Conservation (phyloP, 2,113 vertebrate species). For the Pelmatolapia mariae region DNA sequence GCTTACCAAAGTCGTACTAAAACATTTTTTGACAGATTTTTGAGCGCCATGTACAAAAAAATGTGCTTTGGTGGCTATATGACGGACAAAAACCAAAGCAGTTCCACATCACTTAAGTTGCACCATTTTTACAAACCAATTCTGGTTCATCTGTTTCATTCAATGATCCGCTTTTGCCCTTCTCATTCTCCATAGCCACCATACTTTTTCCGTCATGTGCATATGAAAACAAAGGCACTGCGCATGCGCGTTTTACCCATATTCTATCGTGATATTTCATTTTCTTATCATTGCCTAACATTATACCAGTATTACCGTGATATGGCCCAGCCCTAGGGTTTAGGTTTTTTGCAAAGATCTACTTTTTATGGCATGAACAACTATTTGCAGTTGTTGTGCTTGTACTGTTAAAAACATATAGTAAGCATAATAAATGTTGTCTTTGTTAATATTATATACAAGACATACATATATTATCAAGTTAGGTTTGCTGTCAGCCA, state of each 20-base stretch:
- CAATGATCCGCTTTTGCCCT: too few relatives aligned
- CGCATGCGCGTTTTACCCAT: fast-evolving
- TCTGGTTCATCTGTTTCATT: too few relatives aligned
- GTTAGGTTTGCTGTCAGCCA: background rate
- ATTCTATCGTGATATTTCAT: background rate
- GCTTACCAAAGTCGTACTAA: too few relatives aligned
- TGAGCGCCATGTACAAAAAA: too few relatives aligned
- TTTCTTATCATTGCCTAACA: background rate
- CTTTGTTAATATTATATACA: background rate
- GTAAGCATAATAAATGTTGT: background rate
- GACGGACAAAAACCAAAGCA: too few relatives aligned
- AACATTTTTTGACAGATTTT: too few relatives aligned
- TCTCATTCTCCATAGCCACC: too few relatives aligned
- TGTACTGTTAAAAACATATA: background rate
- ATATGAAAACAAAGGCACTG: background rate
- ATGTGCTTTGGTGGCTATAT: too few relatives aligned
- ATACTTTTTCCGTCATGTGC: background rate
- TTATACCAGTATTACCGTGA: background rate
- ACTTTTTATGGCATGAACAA: background rate
- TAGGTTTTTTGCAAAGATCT: background rate
- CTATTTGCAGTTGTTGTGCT: background rate
- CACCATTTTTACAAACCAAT: background rate
- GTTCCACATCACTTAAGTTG: background rate
- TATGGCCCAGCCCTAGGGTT: background rate
- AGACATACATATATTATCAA: background rate